Conservation (phyloP, 2,888 invertebrate genomes). For the Odontothrips loti region DNA sequence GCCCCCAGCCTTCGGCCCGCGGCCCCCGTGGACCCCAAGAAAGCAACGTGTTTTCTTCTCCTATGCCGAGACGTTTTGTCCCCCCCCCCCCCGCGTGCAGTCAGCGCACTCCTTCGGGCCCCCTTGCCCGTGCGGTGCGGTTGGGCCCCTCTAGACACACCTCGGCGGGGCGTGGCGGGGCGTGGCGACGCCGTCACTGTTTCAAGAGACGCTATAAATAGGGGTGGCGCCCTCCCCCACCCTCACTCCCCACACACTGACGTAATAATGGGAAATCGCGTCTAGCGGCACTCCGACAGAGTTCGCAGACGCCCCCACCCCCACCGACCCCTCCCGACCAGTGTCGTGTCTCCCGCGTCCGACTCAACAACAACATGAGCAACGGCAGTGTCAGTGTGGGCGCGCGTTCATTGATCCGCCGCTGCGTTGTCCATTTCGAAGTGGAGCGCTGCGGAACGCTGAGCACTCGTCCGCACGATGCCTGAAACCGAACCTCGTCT, state of each 20-base stretch:
- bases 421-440: too few relatives aligned
- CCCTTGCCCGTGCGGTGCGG: too few relatives aligned
- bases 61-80: conserved; percentile 4
- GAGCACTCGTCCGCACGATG: too few relatives aligned
- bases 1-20: too few relatives aligned
- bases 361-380: not conserved
- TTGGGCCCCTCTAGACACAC: not conserved
- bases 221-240: not conserved
- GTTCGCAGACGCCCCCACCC: not conserved
- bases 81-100: not conserved
- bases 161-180: not conserved
- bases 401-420: too few relatives aligned
- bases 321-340: not conserved
- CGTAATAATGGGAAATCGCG: conserved; percentile 15
- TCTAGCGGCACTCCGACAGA: not conserved
- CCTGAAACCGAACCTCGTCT: too few relatives aligned
- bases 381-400: not conserved
- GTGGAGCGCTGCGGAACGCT: too few relatives aligned
- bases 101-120: not conserved
- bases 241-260: not conserved
- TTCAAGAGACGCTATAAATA: conserved; percentile 12
- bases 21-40: not conserved
- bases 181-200: conserved; percentile 3
- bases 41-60: conserved; percentile 15
- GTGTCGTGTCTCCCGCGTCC: not conserved